Evolutionary conservation across 1,140 invertebrate species (phyloP).

Genomic region (Kradibia gibbosae): DNA sequence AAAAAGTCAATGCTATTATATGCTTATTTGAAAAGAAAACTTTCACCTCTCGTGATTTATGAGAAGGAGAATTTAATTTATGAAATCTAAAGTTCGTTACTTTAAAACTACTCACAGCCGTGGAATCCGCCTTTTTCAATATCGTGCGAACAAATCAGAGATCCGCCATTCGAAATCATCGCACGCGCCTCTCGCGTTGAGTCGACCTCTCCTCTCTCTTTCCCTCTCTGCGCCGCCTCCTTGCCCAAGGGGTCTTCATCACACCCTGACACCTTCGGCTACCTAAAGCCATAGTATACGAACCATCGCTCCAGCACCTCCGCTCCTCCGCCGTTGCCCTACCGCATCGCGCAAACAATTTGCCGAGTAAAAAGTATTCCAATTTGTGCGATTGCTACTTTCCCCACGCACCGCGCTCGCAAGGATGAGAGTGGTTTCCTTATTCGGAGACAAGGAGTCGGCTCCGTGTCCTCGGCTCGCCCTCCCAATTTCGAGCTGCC

Average conservation of each 20-base stretch:
- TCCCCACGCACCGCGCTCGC: neutral
- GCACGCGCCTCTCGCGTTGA: neutral
- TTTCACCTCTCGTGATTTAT: neutral
- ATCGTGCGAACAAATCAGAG: conserved; percentile 36
- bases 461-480: neutral
- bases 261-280: neutral
- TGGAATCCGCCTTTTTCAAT: neutral
- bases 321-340: too few species aligned
- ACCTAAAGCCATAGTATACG: too few species aligned
- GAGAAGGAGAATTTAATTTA: neutral
- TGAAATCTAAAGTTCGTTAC: neutral
- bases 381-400: conserved; percentile 39
- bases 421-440: conserved; percentile 39
- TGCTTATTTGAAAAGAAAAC: neutral
- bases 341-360: conserved; percentile 5
- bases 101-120: neutral
- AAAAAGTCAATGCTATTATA: neutral
- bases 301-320: neutral
- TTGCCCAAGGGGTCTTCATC: too few species aligned
- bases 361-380: conserved; percentile 44
- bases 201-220: neutral
- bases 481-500: conserved; percentile 27
- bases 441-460: neutral
- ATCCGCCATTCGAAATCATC: conserved; percentile 16
- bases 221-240: neutral